phyloP scores from a whole-genome alignment of 2,797 vertebrate genomes.

The Poecilia velifera region DNA sequence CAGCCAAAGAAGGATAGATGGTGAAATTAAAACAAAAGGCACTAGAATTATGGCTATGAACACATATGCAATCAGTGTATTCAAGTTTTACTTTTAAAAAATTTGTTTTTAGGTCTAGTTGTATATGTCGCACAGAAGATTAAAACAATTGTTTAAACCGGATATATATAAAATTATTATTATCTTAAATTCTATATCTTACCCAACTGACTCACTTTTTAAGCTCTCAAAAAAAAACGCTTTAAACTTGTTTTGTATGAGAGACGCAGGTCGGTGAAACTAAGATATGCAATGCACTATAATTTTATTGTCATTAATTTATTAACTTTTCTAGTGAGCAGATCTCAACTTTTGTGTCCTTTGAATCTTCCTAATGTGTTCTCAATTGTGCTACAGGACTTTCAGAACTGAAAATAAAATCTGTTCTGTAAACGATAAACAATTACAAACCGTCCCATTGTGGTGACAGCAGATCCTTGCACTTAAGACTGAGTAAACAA shows the following conservation, averaged over 20 bases:
- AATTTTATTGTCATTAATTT: neutral
- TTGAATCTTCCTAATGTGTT: constrained; percentile 14
- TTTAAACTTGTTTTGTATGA: neutral
- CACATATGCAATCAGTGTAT: too few species aligned
- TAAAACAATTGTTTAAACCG: neutral
- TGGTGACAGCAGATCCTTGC: constrained; percentile 47
- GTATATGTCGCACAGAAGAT: neutral
- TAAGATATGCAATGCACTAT: neutral
- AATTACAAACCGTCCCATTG: constrained; percentile 37
- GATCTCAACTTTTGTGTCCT: constrained; percentile 10
- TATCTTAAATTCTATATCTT: neutral
- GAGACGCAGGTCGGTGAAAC: neutral
- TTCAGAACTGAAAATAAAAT: constrained; percentile 43
- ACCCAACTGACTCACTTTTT: neutral
- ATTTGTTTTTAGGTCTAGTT: neutral
- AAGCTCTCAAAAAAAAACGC: neutral
- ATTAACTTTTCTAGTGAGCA: neutral
- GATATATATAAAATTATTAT: neutral
- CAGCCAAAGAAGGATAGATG: neutral
- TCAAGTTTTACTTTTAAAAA: too few species aligned
- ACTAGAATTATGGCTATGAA: neutral
- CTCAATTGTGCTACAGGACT: constrained; percentile 21
- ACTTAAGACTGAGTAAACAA: constrained; percentile 58
- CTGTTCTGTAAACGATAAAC: constrained; percentile 55
- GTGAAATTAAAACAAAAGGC: neutral